A percentile compares a stretch with the other conserved stretches of the same genome.
Evolutionary conservation across 2,113 vertebrate genomes (phyloP).

Genomic region (Pelodiscus sinensis): DNA sequence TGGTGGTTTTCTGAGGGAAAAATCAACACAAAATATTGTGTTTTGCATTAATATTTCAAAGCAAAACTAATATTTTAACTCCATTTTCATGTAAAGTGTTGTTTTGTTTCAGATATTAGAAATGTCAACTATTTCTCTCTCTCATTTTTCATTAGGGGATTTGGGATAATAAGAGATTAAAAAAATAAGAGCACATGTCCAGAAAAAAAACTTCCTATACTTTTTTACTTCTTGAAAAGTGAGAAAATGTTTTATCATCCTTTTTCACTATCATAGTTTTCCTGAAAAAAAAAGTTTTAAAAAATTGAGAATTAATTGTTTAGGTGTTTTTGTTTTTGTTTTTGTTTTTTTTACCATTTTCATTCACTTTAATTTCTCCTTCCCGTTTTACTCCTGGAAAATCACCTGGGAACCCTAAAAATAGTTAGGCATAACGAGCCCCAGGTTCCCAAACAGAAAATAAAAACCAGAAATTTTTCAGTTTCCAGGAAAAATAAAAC

Average conservation of each 20-base stretch:
- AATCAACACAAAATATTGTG: too few relatives aligned
- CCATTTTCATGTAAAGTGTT: not conserved
- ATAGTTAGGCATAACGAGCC: too few relatives aligned
- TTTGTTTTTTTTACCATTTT: not conserved
- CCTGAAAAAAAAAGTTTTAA: too few relatives aligned
- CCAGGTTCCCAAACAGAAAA: not conserved
- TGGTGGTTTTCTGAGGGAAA: too few relatives aligned
- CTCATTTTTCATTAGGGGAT: not conserved
- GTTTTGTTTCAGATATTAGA: not conserved
- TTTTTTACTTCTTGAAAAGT: not conserved
- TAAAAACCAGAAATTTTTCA: not conserved
- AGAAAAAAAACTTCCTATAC: not conserved
- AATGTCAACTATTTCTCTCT: not conserved
- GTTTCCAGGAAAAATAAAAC: not conserved
- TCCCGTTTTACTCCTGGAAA: not conserved
- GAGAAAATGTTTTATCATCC: rapidly evolving
- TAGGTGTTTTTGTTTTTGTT: too few relatives aligned
- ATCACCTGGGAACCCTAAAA: not conserved
- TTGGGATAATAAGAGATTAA: too few relatives aligned
- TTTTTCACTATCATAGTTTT: too few relatives aligned
- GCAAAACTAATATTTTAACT: not conserved
- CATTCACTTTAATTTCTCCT: not conserved
- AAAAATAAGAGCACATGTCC: too few relatives aligned
- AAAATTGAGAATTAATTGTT: too few relatives aligned
- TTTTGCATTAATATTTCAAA: too few relatives aligned